These are phyloP conservation scores for Lacanobia wlatinum DNA, from an alignment of 2,888 invertebrate genomes.

Conservation along the genomic window DNA sequence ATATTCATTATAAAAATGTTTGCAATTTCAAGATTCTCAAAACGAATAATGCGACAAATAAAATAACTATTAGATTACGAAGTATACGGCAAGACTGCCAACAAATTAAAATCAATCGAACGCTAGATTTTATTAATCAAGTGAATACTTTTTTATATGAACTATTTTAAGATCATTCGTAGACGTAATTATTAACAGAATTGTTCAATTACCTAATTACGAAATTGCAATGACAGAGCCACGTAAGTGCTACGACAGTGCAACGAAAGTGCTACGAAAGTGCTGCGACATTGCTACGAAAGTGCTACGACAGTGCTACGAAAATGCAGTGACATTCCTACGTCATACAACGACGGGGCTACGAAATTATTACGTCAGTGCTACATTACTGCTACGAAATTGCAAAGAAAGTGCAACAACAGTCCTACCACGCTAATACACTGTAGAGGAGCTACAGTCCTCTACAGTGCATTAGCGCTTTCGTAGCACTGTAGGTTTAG, in stretches of 20 bases:
- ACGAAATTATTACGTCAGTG: not conserved
- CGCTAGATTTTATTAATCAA: not conserved
- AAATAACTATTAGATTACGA: not conserved
- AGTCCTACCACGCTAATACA: not conserved
- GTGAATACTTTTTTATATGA: too few species aligned
- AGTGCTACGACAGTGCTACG: not conserved
- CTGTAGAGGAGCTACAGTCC: too few species aligned
- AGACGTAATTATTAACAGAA: not conserved
- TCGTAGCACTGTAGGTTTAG: not conserved
- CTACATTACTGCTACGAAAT: not conserved
- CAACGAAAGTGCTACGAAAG: not conserved
- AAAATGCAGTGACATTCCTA: not conserved
- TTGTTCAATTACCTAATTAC: not conserved
- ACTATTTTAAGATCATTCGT: too few species aligned
- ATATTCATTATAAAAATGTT: too few species aligned
- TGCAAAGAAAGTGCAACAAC: not conserved
- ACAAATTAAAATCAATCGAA: not conserved
- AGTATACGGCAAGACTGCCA: not conserved
- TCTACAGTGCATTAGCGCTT: not conserved
- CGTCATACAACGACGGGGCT: not conserved
- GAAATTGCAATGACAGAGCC: too few species aligned
- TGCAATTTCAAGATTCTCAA: too few species aligned
- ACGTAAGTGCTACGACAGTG: not conserved
- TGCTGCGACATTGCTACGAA: not conserved
- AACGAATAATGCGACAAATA: not conserved